Base-by-base conservation (phyloP, 2,797 vertebrate species). In the Moxostoma hubbsi region DNA sequence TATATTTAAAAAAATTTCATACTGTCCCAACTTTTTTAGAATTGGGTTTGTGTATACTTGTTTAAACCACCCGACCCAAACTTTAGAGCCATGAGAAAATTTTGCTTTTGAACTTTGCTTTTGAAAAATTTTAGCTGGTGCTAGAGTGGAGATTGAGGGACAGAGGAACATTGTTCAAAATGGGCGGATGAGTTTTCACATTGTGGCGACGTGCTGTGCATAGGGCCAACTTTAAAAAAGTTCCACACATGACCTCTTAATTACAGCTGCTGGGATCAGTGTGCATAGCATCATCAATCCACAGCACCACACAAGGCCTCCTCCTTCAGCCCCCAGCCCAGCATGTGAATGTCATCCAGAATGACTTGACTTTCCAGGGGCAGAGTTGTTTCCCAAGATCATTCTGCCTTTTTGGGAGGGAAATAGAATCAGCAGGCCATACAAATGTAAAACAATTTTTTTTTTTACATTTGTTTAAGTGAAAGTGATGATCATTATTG, bases 211-310 rank as follows among this genome's bases (percentile, higher is more conserved):
- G 58, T 73, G 10, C 51, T 51, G 59, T 66, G 61, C 72, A 43
- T 54, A 59, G 77, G 66, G 58, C 76, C 81, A 75, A 83, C 70
- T 81, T 67, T 77, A 79, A 87, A 84, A 89, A 89, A 90, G 82
- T 92, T 90, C 82, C 68, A 12, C 88, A 88, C 85, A 88, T 90
- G 91, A 92, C 89, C 91, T 92, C 89, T 93, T 93, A 89, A 93
- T 95, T 89, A 82, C 83, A 58, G 88, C 83, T 91, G 89, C 88
- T 87, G 87, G 79, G 87, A 90, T 81, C 82, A 87, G 87, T 85
- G 82, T 90, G 85, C 86, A 82, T 83, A 81, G 85, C 92, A 88
- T 90, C 89, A 92, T 92, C 82, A 69, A 74, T 87, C 82, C 88
- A 66, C 75, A 73, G 58, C 80, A 54, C 74, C 81, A 84, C 84